Base-by-base conservation (phyloP, 2,797 vertebrate species). In the Pogonophryne albipinna region DNA sequence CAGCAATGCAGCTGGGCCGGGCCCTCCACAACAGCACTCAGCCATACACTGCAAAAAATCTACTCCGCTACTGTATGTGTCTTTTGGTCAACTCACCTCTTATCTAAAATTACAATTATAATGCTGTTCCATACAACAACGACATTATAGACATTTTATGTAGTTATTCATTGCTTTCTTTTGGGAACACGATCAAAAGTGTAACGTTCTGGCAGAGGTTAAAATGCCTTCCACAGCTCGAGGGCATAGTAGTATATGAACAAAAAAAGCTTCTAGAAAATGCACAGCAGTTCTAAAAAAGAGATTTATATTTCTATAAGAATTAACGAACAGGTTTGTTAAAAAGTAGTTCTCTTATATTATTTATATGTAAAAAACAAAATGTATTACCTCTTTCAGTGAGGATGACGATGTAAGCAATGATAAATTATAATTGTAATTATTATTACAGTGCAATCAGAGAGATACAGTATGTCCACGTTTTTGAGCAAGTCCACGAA, bases 1-100 rank as follows among this genome's bases (percentile, higher is more conserved):
- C 95, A 95, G 96, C 91, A 94, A 93, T 94, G 95, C 93, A 96
- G 96, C 97, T 97, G 96, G 95, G 91, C 87, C 87, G 89, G 88
- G 88, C 92, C 90, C 93, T 95, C 93, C 90, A 95, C 94, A 94
- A 91, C 94, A 56, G 90, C 80, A 84, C 91, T 91, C 80, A 83
- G 90, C 88, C 64, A 44, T 78, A 50, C 91, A 88, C 90, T 90
- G 77, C 82, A 93, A 92, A 93, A 93, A 41, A 77, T 79, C 44
- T 50, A 85, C 45, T 86, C 49, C 20, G n/a, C 8, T 56, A 42
- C 44, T 69, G 19, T 71, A n/a, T 31, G 10, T 34, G 14, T 63
- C 38, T 45, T 56, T 41, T n/a, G 4, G 12, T 60, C 38, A 61
- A 14, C 11, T 4, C 4, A 14, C n/a, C 11, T 66, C 20, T 19